phyloP scores from a whole-genome alignment of 2,888 invertebrate genomes.

The Hypsopygia costalis region DNA sequence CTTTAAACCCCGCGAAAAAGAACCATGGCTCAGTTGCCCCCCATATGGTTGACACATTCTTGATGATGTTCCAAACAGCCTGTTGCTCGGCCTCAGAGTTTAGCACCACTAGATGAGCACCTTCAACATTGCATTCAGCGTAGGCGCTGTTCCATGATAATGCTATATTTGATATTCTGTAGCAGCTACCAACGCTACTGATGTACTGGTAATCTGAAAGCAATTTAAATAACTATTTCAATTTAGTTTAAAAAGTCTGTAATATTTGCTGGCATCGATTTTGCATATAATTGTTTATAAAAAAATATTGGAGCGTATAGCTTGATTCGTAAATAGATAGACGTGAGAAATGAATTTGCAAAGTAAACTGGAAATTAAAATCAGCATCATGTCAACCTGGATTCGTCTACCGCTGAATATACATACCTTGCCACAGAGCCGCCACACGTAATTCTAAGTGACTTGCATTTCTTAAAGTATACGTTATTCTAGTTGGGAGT shows the following conservation, averaged over 20 bases:
- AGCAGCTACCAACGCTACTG: conserved; percentile 45
- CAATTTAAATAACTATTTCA: not conserved
- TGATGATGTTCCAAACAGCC: conserved; percentile 32
- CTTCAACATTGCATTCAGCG: conserved; percentile 42
- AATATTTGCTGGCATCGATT: too few species aligned
- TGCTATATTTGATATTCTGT: conserved; percentile 35
- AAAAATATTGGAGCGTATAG: too few species aligned
- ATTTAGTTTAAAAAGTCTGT: too few species aligned
- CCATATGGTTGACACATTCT: conserved; percentile 3
- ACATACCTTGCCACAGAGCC: too few species aligned
- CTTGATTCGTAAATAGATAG: too few species aligned
- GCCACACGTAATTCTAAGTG: too few species aligned
- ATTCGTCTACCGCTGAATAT: too few species aligned
- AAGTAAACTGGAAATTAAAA: not conserved
- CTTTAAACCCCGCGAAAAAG: conserved; percentile 49
- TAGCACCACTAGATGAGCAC: conserved; percentile 46
- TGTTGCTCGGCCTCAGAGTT: conserved; percentile 45
- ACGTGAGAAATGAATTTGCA: not conserved
- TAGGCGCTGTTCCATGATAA: conserved; percentile 53
- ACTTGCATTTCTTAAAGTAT: too few species aligned
- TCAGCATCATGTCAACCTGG: too few species aligned
- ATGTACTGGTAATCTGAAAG: conserved; percentile 43
- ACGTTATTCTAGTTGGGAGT: too few species aligned
- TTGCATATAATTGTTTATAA: too few species aligned
- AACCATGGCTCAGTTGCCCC: conserved; percentile 29